These are phyloP conservation scores for Sebastes trivittatus DNA, from an alignment of 2,797 vertebrate genomes.

Conservation along the genomic window DNA sequence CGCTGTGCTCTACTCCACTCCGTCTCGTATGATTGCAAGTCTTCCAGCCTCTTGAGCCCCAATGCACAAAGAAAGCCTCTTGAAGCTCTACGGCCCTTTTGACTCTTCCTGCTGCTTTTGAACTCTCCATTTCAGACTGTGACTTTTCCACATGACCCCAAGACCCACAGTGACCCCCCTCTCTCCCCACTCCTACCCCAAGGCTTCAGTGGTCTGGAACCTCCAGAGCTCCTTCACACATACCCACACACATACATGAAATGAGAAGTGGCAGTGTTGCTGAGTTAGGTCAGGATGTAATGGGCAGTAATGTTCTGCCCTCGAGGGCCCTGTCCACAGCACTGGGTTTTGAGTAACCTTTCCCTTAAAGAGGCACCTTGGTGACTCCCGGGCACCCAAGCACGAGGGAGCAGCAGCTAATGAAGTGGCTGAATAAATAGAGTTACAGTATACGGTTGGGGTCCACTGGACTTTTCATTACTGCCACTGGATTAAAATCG, in stretches of 20 bases:
- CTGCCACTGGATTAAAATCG: conserved; percentile 72
- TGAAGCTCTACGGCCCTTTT: conserved; percentile 69
- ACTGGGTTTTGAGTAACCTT: conserved; percentile 76
- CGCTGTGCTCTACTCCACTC: conserved; percentile 6
- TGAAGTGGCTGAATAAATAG: conserved; percentile 75
- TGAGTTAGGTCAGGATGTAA: conserved; percentile 81
- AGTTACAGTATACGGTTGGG: conserved; percentile 72
- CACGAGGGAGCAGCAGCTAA: conserved; percentile 60
- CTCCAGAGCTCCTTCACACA: conserved; percentile 61
- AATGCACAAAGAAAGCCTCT: conserved; percentile 70
- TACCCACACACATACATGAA: conserved; percentile 59
- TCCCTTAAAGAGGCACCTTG: conserved; percentile 73
- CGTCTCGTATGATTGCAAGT: conserved; percentile 36
- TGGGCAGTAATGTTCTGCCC: conserved; percentile 76
- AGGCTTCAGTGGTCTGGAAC: conserved; percentile 73
- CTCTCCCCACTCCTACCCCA: conserved; percentile 11
- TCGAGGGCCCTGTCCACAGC: conserved; percentile 61
- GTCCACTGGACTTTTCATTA: conserved; percentile 77
- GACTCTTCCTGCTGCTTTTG: conserved; percentile 77
- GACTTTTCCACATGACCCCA: conserved; percentile 80
- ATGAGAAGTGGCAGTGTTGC: conserved; percentile 83
- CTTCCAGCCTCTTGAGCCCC: conserved; percentile 50
- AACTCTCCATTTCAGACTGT: conserved; percentile 77
- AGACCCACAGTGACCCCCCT: conserved; percentile 51
- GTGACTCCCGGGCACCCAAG: conserved; percentile 53